phyloP scores from a whole-genome alignment of 2,797 vertebrate species.

The Luscinia luscinia region DNA sequence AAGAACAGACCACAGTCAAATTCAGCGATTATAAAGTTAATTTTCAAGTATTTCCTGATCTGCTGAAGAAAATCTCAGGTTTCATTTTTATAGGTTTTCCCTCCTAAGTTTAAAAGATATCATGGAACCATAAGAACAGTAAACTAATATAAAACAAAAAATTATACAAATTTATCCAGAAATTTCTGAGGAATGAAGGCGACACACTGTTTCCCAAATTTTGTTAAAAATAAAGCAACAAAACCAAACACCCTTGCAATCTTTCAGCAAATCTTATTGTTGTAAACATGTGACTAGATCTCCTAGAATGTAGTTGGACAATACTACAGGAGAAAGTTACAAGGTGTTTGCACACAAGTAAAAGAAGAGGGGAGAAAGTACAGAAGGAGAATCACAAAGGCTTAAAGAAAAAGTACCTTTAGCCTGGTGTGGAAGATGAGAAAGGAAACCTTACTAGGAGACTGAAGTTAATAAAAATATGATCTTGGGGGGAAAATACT shows the following conservation, averaged over 20 bases:
- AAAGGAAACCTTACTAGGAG: neutral
- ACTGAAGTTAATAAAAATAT: neutral
- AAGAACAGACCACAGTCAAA: neutral
- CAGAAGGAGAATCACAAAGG: neutral
- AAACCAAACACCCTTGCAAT: neutral
- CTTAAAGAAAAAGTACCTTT: neutral
- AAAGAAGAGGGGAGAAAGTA: neutral
- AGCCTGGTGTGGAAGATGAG: neutral
- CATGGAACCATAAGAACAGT: neutral
- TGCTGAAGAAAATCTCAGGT: neutral
- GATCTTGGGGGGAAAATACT: neutral
- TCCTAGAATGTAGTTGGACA: neutral
- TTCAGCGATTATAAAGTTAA: neutral
- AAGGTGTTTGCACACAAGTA: neutral
- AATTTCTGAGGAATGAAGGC: neutral
- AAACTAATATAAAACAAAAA: neutral
- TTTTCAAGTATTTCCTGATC: neutral
- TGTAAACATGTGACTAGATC: neutral
- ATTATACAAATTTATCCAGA: neutral
- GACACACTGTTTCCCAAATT: neutral
- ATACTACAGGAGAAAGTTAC: neutral
- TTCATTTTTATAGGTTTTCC: neutral
- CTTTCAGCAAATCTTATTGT: neutral
- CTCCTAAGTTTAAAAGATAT: rapidly evolving
- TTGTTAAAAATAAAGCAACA: neutral